Conservation (phyloP, 2,797 vertebrate species). For the Pseudochirops corinnae region DNA sequence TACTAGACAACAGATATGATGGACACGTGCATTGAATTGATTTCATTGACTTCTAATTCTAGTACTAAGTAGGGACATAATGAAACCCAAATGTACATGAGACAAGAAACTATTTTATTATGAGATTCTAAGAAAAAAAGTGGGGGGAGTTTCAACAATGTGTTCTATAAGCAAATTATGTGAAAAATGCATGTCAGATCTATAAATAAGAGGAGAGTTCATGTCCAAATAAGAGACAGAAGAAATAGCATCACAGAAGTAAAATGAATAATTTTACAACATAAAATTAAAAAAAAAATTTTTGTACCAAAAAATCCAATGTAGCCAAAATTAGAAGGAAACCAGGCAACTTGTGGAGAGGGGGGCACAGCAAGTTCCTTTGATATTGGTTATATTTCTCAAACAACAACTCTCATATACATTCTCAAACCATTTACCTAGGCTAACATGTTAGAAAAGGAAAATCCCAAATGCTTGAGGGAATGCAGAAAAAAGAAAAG, state of each 20-base stretch:
- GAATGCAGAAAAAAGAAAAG: no score
- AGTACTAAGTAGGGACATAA: background rate
- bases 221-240: background rate
- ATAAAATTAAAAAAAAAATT: no score
- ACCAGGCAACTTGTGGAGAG: no score
- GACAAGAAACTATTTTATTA: background rate
- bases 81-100: background rate
- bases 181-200: background rate
- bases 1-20: background rate
- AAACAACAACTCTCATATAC: background rate
- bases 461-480: background rate
- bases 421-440: background rate
- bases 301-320: no score
- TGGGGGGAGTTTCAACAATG: background rate
- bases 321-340: no score
- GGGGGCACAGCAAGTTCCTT: background rate
- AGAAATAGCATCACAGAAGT: no score
- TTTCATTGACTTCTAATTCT: background rate
- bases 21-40: background rate
- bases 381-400: background rate
- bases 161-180: background rate
- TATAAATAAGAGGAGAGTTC: background rate
- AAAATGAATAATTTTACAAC: no score
- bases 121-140: background rate
- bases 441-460: background rate